Evolutionary conservation across 2,888 invertebrate genomes (phyloP), one percentile per base, ranked within the genome.

Genomic region (Gasteruption jaculator): DNA sequence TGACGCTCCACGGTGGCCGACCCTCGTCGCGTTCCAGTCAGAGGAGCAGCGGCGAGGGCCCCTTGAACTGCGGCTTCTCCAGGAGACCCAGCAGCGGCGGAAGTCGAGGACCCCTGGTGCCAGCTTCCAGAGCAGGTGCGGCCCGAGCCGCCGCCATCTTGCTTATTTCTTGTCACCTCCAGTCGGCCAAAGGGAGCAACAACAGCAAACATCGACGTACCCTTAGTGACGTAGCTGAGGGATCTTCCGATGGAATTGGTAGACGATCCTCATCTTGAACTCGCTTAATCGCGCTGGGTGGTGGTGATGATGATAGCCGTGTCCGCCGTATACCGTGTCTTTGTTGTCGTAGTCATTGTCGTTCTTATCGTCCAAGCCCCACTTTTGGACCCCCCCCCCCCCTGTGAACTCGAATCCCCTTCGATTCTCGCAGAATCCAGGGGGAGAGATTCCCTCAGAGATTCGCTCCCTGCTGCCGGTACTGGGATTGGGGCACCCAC

Each of bases 91-190:
- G 76, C 73, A 76, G 80, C 69, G 75, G 77, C 53, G 77, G 77
- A 50, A 77, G 77, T 60, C 82, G 82, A 61, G 85, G 83, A 71
- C 81, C 82, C 65, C 72, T 82, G 61, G 83, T 85, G 67, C 82
- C 86, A 66, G 82, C 85, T 65, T 88, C 88, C 71, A 83, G 89
- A 78, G 86, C 88, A 89, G 89, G 89, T 88, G 88, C 88, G 82
- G 89, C 89, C 76, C 85, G 88, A 75, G 82, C 86, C 77, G 89
- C 89, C 78, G 89, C 89, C 85, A 88, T 90, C 85, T 88, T 90
- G 86, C 85, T 90, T 79, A 87, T 89, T 81, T 89, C 89, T 81
- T 87, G 86, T 80, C 86, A 86, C 78, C 82, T 86, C 54, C 69
- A 68, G 57, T 61, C 63, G 44, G 60, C 59, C 55, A 60, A 60